phyloP scores from a whole-genome alignment of 1,140 invertebrate species.

The Drosophila elegans region DNA sequence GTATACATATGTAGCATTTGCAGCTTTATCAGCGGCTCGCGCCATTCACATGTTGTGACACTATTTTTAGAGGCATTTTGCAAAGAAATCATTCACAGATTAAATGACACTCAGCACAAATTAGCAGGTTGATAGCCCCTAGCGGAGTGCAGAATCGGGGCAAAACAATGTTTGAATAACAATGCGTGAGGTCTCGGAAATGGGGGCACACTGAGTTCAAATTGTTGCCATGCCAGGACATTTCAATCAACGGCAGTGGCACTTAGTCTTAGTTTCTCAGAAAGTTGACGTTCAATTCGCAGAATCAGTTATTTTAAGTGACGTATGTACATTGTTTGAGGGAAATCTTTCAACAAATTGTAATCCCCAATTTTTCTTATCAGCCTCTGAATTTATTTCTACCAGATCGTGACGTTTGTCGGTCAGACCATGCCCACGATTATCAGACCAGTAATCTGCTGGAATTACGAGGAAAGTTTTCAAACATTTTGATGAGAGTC shows the following conservation, averaged over 20 bases:
- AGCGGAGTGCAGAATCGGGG: conserved; percentile 7
- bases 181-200: conserved; percentile 9
- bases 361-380: conserved; percentile 14
- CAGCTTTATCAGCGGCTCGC: conserved; percentile 65
- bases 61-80: conserved; percentile 58
- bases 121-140: conserved; percentile 57
- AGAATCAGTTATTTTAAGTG: conserved; percentile 5
- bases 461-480: conserved; percentile 39
- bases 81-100: conserved; percentile 46
- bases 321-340: neutral
- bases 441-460: conserved; percentile 19
- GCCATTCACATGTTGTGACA: conserved; percentile 63
- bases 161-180: conserved; percentile 28
- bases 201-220: conserved; percentile 12
- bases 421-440: conserved; percentile 16
- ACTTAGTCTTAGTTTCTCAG: conserved; percentile 6
- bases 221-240: conserved; percentile 31
- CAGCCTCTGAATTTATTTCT: neutral
- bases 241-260: conserved; percentile 6
- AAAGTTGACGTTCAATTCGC: neutral
- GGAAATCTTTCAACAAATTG: conserved; percentile 13
- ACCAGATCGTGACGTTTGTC: conserved; percentile 17
- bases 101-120: conserved; percentile 25
- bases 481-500: conserved; percentile 10
- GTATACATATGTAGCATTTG: neutral